Evolutionary conservation across 1,140 invertebrate species (phyloP).

Genomic region (Archivesica marissinica): DNA sequence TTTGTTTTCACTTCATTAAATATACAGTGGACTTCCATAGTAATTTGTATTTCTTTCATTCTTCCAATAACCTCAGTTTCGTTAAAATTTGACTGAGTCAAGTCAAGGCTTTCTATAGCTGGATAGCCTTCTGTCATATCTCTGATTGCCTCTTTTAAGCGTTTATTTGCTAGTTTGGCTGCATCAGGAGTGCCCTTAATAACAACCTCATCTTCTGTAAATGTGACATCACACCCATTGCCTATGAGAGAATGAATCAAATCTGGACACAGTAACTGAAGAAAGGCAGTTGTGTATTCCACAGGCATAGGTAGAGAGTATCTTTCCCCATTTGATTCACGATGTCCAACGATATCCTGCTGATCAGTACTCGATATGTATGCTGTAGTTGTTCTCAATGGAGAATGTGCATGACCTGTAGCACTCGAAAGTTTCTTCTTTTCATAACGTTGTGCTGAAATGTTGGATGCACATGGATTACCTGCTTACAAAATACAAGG

Average conservation of each 20-base stretch:
- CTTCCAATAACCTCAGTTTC: background rate
- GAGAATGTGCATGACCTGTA: too few relatives aligned
- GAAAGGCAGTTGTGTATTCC: too few relatives aligned
- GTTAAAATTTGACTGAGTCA: background rate
- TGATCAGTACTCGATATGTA: too few relatives aligned
- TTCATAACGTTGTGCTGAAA: too few relatives aligned
- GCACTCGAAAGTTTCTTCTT: too few relatives aligned
- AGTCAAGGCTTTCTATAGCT: background rate
- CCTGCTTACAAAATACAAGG: too few relatives aligned
- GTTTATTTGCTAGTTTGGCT: background rate
- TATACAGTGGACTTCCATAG: background rate
- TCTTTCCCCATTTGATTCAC: too few relatives aligned
- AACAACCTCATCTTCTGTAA: background rate
- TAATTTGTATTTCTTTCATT: background rate
- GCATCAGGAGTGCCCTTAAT: background rate
- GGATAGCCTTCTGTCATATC: background rate
- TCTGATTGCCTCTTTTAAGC: background rate
- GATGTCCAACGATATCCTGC: too few relatives aligned
- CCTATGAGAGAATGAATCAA: background rate
- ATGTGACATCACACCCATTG: background rate
- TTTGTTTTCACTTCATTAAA: background rate
- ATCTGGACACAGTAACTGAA: background rate
- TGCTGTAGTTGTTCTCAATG: too few relatives aligned
- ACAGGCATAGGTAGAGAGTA: too few relatives aligned
- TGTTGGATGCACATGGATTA: too few relatives aligned